phyloP scores from a whole-genome alignment of 1,140 invertebrate genomes.

The Gerris buenoi region DNA sequence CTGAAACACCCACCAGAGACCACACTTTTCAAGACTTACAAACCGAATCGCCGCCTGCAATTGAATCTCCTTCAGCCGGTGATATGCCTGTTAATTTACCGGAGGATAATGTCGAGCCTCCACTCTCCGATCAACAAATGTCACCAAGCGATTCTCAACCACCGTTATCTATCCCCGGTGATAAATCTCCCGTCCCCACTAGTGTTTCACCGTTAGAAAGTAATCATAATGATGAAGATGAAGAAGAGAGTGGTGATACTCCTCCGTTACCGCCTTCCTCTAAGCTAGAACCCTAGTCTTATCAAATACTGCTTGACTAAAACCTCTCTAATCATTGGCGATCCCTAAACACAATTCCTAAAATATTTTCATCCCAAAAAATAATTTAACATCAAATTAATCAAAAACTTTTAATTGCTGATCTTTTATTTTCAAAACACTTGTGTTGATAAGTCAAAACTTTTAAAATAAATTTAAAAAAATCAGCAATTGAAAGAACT shows the following conservation, averaged over 20 bases:
- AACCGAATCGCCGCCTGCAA: background rate
- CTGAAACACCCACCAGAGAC: conserved; percentile 2
- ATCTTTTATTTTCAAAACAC: too few relatives aligned
- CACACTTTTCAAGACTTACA: background rate
- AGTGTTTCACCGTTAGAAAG: background rate
- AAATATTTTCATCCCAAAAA: too few relatives aligned
- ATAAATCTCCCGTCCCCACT: background rate
- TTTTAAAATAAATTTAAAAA: too few relatives aligned
- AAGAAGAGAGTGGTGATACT: background rate
- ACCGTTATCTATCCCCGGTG: background rate
- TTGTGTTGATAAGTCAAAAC: too few relatives aligned
- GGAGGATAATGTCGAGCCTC: background rate
- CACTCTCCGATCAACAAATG: background rate
- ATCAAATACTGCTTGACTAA: background rate
- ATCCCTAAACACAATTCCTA: too few relatives aligned
- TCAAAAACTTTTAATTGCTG: too few relatives aligned
- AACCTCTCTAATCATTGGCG: background rate
- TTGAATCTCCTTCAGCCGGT: background rate
- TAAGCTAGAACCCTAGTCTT: background rate
- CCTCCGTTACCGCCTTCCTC: background rate
- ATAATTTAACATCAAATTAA: too few relatives aligned
- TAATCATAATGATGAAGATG: background rate
- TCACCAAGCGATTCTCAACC: background rate
- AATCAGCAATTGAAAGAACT: too few relatives aligned
- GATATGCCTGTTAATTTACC: background rate